A percentile compares a stretch with the other conserved stretches of the same genome.
Conservation (phyloP, 2,888 invertebrate genomes). For the Cyclophora punctaria region DNA sequence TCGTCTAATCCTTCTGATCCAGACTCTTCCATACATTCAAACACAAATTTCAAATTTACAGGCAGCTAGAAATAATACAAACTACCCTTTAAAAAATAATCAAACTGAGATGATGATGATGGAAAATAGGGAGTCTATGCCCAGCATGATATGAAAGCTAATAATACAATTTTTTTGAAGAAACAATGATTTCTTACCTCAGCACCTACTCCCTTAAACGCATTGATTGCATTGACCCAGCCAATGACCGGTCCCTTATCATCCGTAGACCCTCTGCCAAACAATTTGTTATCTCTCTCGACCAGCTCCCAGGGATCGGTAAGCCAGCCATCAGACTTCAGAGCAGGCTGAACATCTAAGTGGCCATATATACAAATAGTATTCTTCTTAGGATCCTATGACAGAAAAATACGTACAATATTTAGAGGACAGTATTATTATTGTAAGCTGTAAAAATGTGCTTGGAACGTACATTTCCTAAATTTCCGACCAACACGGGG, state of each 20-base stretch:
- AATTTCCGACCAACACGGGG: conserved; percentile 85
- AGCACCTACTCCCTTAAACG: conserved; percentile 82
- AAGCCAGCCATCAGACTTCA: conserved; percentile 95
- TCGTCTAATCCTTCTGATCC: conserved; percentile 97
- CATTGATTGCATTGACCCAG: conserved; percentile 96
- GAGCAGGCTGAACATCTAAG: conserved; percentile 97
- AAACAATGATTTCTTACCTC: conserved; percentile 48
- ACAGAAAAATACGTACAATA: background rate
- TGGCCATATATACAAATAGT: conserved; percentile 97
- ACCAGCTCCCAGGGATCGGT: conserved; percentile 94
- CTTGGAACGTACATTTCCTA: conserved; percentile 78
- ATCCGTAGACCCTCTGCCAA: conserved; percentile 93
- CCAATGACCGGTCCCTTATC: conserved; percentile 96
- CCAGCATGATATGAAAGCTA: background rate
- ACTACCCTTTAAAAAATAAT: no score
- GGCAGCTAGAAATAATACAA: conserved; percentile 63
- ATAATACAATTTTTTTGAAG: background rate
- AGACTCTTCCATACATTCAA: conserved; percentile 99
- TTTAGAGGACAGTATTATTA: background rate
- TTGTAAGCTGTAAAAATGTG: background rate
- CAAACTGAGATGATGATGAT: no score
- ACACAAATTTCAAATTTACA: conserved; percentile 89
- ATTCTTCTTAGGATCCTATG: conserved; percentile 86
- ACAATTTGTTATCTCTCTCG: conserved; percentile 91
- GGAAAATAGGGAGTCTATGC: background rate